phyloP scores from a whole-genome alignment of 30 jellyfish, hydroid and myxozoan species.

The Cassiopea andromeda region DNA sequence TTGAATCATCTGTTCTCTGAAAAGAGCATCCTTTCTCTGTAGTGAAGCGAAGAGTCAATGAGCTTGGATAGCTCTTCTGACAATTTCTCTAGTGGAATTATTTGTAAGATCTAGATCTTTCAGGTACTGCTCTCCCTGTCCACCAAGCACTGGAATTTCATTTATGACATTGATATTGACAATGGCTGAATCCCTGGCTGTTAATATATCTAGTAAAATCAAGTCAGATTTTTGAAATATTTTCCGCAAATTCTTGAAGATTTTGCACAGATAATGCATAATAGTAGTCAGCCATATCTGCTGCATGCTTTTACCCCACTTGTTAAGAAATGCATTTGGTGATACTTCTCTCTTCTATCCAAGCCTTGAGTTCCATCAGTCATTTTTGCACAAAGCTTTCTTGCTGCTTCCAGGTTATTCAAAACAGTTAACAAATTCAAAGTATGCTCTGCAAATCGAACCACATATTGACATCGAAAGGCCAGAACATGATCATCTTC shows the following conservation, averaged over 20 bases:
- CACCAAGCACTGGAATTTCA: constrained; percentile 53
- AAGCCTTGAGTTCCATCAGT: background rate
- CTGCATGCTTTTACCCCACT: constrained; percentile 23
- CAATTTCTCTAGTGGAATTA: background rate
- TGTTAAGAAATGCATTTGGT: constrained; percentile 15
- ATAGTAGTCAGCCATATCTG: constrained; percentile 36
- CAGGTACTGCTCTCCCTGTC: constrained; percentile 29
- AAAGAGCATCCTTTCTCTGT: constrained; percentile 17
- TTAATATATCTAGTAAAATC: constrained; percentile 23
- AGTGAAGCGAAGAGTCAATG: constrained; percentile 31
- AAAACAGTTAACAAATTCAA: constrained; percentile 35
- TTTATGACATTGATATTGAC: constrained; percentile 32
- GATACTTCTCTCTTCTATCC: constrained; percentile 14
- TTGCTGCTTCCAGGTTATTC: constrained; percentile 45
- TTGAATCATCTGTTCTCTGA: constrained; percentile 29
- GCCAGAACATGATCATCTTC: constrained; percentile 22
- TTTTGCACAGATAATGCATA: constrained; percentile 36
- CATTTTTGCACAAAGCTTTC: constrained; percentile 27
- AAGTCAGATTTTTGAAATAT: constrained; percentile 20
- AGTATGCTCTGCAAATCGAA: constrained; percentile 57
- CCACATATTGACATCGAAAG: constrained; percentile 30
- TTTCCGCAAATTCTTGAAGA: constrained; percentile 32
- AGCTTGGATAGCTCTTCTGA: constrained; percentile 23
- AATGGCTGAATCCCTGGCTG: constrained; percentile 55
- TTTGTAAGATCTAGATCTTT: background rate